A percentile compares a stretch with the other conserved stretches of the same genome.
phyloP scores from a whole-genome alignment of 2,888 invertebrate species.

The Lasioglossum morio region DNA sequence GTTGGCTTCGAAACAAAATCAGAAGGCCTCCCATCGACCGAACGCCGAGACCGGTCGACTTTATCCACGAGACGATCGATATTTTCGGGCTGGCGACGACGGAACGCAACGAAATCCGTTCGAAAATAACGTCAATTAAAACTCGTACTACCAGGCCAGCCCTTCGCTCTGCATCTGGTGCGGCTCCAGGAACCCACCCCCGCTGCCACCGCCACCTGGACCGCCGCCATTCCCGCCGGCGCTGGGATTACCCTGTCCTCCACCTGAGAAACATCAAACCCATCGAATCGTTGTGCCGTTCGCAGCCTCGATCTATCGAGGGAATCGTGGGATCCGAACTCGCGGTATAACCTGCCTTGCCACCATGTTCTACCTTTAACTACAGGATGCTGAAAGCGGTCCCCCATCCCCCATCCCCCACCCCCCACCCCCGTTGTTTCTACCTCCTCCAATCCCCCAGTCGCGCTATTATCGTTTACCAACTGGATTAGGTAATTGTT shows the following conservation, averaged over 20 bases:
- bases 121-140: conserved; percentile 76
- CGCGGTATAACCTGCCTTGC: background rate
- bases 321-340: conserved; percentile 25
- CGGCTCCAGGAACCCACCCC: conserved; percentile 90
- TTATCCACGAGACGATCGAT: conserved; percentile 47
- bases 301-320: conserved; percentile 19
- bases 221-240: conserved; percentile 89
- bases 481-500: conserved; percentile 2
- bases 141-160: conserved; percentile 89
- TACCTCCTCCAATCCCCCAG: background rate
- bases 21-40: conserved; percentile 27
- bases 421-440: background rate
- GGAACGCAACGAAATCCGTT: conserved; percentile 48
- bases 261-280: conserved; percentile 85
- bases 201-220: conserved; percentile 89
- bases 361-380: background rate
- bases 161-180: conserved; percentile 91
- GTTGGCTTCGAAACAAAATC: conserved; percentile 33
- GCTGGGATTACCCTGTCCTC: conserved; percentile 89
- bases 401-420: no score
- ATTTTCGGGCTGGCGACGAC: conserved; percentile 20
- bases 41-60: conserved; percentile 46
- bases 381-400: conserved; percentile 5
- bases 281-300: conserved; percentile 53
- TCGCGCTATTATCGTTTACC: background rate